Evolutionary conservation across 2,113 vertebrate genomes (phyloP).

Genomic region (Lipotes vexillifer): DNA sequence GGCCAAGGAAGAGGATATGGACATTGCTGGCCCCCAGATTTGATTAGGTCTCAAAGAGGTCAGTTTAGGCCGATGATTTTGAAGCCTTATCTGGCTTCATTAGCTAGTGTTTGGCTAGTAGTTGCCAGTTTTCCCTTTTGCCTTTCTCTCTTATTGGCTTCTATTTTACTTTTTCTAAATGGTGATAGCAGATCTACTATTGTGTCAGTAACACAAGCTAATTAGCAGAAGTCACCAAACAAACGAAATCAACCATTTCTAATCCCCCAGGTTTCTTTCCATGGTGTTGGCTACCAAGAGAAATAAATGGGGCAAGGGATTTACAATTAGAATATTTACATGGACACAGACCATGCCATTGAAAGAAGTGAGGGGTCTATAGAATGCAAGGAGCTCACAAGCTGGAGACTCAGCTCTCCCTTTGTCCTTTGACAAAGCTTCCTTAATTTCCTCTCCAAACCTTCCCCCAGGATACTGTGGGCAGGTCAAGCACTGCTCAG

Average conservation of each 20-base stretch:
- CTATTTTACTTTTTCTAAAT: not conserved
- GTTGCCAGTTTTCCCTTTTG: not conserved
- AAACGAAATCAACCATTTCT: not conserved
- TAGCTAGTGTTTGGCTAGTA: not conserved
- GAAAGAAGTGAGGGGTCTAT: fast-evolving
- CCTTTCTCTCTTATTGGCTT: not conserved
- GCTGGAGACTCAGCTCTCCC: fast-evolving
- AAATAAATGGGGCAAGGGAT: not conserved
- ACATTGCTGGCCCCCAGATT: not conserved
- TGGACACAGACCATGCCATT: not conserved
- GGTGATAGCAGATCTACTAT: not conserved
- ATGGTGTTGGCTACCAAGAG: not conserved
- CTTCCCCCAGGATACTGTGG: not conserved
- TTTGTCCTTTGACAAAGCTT: not conserved
- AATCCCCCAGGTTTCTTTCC: not conserved
- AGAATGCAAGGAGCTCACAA: not conserved
- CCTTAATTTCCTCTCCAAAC: not conserved
- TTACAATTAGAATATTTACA: not conserved
- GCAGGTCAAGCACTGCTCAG: not conserved
- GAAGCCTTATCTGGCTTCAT: not conserved
- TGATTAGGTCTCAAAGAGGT: not conserved
- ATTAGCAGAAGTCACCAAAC: not conserved
- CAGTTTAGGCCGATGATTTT: fast-evolving
- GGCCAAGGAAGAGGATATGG: not conserved
- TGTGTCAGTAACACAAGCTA: not conserved